Percentiles rank a stretch among this genome's conserved stretches.
phyloP scores from a whole-genome alignment of 2,888 invertebrate genomes.

The Cephus runcator region DNA sequence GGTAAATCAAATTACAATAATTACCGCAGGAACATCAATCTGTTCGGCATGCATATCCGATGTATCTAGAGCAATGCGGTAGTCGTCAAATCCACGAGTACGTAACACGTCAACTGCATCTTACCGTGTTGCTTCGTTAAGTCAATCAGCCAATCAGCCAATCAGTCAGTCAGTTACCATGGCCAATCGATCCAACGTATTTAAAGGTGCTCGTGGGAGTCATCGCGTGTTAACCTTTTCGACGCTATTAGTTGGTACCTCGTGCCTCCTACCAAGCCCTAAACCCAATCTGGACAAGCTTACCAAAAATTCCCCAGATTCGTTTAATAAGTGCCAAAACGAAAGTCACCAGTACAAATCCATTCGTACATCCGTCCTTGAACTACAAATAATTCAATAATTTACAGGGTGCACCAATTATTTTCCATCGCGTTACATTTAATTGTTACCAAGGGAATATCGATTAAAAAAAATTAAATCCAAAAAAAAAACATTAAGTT shows the following conservation, averaged over 20 bases:
- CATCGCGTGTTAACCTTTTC: slow-evolving; percentile 29
- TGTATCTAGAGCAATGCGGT: neutral
- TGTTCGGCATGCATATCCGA: neutral
- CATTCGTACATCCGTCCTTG: too few relatives aligned
- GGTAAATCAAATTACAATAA: slow-evolving; percentile 44
- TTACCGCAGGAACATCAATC: neutral
- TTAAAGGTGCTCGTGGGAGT: slow-evolving; percentile 39
- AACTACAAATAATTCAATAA: too few relatives aligned
- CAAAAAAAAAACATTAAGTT: neutral
- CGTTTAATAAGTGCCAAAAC: neutral
- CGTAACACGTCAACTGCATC: neutral
- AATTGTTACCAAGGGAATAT: neutral
- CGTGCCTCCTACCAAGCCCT: neutral
- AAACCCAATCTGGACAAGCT: neutral
- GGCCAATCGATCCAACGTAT: slow-evolving; percentile 47
- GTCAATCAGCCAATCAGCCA: slow-evolving; percentile 15
- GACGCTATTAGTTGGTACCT: neutral
- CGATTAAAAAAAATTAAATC: neutral
- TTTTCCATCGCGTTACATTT: neutral
- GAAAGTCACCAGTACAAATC: neutral
- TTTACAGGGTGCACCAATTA: too few relatives aligned
- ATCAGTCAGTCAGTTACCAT: slow-evolving; percentile 39
- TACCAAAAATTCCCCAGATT: neutral
- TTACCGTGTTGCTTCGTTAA: neutral
- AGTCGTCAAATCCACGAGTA: neutral